A percentile compares a stretch with the other conserved stretches of the same genome.
These are phyloP conservation scores for Anniella stebbinsi DNA, from an alignment of 2,797 vertebrate genomes.

Conservation along the genomic window DNA sequence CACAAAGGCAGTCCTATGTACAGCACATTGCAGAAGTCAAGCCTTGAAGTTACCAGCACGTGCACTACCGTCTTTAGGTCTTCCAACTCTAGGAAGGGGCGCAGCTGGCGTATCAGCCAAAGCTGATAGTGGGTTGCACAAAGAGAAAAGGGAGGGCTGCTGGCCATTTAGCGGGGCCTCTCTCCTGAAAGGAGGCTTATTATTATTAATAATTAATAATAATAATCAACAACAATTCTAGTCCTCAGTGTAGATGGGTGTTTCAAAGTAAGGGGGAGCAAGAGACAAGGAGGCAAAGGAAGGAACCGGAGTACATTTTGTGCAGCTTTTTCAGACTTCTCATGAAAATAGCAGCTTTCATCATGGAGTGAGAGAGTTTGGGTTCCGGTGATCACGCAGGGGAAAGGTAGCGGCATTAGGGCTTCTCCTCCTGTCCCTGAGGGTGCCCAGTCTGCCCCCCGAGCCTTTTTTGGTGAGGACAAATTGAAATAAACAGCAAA, in stretches of 20 bases:
- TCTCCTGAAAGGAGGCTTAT: background rate
- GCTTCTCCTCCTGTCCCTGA: too few species aligned
- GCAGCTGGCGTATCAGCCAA: too few species aligned
- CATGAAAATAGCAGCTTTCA: background rate
- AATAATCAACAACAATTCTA: background rate
- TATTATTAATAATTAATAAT: too few species aligned
- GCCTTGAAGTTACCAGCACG: too few species aligned
- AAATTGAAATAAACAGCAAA: background rate
- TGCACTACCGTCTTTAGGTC: too few species aligned
- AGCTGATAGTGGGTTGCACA: too few species aligned
- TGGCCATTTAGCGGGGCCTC: background rate
- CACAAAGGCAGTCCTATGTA: too few species aligned
- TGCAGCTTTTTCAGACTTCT: background rate
- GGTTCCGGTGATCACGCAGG: background rate
- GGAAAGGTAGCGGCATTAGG: too few species aligned
- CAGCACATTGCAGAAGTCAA: too few species aligned
- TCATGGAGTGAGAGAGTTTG: background rate
- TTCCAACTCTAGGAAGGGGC: too few species aligned
- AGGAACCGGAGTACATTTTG: background rate
- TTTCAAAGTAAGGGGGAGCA: background rate
- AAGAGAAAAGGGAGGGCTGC: background rate
- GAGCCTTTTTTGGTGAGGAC: background rate
- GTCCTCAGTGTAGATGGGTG: background rate
- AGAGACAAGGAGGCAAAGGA: too few species aligned
- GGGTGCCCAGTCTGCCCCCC: too few species aligned